Conservation (phyloP, 2,797 vertebrate species). For the Phaenicophaeus curvirostris region DNA sequence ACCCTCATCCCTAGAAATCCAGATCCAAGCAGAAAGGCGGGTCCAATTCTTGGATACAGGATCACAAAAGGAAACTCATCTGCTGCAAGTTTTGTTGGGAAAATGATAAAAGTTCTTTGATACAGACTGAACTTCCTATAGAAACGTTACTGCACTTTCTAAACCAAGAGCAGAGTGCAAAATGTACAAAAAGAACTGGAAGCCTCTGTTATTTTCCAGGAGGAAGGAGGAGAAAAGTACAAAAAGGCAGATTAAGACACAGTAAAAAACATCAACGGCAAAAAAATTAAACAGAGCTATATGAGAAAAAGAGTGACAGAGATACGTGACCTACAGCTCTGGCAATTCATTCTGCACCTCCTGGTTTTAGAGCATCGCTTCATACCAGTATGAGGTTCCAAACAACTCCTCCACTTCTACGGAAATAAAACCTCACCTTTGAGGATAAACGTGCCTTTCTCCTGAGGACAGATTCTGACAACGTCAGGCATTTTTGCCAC, state of each 20-base stretch:
- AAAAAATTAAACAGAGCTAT: neutral
- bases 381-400: neutral
- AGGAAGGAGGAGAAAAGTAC: neutral
- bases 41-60: neutral
- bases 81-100: neutral
- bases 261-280: neutral
- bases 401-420: neutral
- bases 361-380: accelerated
- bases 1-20: neutral
- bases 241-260: neutral
- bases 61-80: neutral
- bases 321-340: neutral
- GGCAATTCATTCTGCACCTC: neutral
- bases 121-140: neutral
- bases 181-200: neutral
- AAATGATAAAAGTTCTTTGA: neutral
- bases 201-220: neutral
- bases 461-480: constrained; percentile 70
- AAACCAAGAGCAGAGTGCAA: neutral
- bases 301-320: neutral
- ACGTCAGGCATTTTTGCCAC: constrained; percentile 87
- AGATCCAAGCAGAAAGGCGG: neutral
- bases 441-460: constrained; percentile 74
- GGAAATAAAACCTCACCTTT: constrained; percentile 77
- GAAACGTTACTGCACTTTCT: neutral